phyloP scores from a whole-genome alignment of 2,113 vertebrate species.

The Porphyrio hochstetteri region DNA sequence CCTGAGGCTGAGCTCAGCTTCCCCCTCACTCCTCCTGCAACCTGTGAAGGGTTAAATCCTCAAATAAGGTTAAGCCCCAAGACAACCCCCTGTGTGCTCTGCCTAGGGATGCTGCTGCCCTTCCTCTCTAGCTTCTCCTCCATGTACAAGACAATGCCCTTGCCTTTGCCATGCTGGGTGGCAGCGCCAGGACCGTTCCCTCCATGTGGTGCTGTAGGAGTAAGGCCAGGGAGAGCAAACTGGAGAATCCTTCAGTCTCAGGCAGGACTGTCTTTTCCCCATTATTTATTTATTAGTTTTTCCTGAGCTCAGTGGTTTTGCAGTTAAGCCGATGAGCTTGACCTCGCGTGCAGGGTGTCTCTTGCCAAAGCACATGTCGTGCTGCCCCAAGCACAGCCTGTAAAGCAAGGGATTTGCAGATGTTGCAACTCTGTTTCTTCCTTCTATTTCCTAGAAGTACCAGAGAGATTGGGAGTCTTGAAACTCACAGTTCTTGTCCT shows the following conservation, averaged over 20 bases:
- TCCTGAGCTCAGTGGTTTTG: constrained; percentile 49
- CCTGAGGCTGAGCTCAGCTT: neutral
- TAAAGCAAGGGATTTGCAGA: constrained; percentile 33
- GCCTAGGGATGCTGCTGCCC: neutral
- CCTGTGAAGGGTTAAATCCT: neutral
- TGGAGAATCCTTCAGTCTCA: neutral
- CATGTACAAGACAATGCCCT: neutral
- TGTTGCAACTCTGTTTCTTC: constrained; percentile 53
- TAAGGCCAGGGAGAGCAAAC: neutral
- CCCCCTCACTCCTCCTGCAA: neutral
- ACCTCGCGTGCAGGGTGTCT: constrained; percentile 11
- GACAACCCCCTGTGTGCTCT: neutral
- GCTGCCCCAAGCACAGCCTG: constrained; percentile 47
- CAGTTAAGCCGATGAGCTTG: constrained; percentile 17
- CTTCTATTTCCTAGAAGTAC: constrained; percentile 45
- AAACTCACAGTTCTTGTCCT: neutral
- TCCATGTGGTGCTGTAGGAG: neutral
- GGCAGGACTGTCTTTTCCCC: neutral
- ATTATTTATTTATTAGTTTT: neutral
- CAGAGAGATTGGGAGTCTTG: neutral
- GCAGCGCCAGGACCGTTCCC: rapidly evolving
- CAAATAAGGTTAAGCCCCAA: neutral
- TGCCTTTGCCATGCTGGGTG: neutral
- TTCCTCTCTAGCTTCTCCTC: neutral
- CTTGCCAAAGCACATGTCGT: constrained; percentile 66